A percentile compares a stretch with the other conserved stretches of the same genome.
Conservation (phyloP, 2,888 invertebrate genomes). For the Macrosiphum euphorbiae region DNA sequence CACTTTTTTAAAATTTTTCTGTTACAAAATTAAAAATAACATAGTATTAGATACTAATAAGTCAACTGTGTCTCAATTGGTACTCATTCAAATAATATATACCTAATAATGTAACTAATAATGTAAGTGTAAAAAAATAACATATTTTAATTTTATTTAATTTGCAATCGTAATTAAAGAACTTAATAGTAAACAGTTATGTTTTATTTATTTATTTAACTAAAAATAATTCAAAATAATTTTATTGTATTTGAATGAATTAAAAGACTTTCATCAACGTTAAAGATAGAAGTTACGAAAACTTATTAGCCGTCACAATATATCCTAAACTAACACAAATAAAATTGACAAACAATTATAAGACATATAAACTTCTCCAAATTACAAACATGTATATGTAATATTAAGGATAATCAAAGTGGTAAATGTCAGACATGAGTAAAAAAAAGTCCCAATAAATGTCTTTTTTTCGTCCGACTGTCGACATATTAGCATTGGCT, state of each 20-base stretch:
- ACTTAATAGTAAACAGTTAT: background rate
- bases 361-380: constrained; percentile 29
- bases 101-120: background rate
- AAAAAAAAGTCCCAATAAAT: constrained; percentile 64
- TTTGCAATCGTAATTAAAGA: background rate
- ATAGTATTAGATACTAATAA: background rate
- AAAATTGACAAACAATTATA: constrained; percentile 25
- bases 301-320: background rate
- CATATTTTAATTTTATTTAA: background rate
- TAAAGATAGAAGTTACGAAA: background rate
- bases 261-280: constrained; percentile 6
- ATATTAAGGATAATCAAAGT: constrained; percentile 45
- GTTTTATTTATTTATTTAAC: background rate
- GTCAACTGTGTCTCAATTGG: background rate
- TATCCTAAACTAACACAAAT: background rate
- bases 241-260: constrained; percentile 24
- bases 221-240: background rate
- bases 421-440: constrained; percentile 59
- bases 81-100: background rate
- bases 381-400: constrained; percentile 9
- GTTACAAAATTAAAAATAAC: background rate
- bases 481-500: constrained; percentile 61
- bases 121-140: background rate
- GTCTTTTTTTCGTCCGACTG: constrained; percentile 64
- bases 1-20: background rate